A percentile compares a stretch with the other conserved stretches of the same genome.
phyloP scores from a whole-genome alignment of 2,797 vertebrate genomes.

The Intellagama lesueurii region DNA sequence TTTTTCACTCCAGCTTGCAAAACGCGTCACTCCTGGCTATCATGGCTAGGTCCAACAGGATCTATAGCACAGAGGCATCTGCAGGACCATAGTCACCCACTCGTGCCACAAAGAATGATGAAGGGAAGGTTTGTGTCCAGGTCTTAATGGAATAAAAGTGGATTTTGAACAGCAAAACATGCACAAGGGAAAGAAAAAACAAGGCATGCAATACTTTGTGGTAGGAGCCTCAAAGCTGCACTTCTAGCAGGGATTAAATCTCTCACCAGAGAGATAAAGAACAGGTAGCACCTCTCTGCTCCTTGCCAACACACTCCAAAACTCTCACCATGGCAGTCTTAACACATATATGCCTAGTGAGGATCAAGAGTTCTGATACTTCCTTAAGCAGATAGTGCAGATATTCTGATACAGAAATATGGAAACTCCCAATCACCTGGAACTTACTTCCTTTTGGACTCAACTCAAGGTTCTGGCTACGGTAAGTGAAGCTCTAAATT shows the following conservation, averaged over 20 bases:
- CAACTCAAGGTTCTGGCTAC: too few species aligned
- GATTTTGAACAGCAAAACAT: neutral
- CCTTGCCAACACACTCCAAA: neutral
- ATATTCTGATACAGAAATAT: neutral
- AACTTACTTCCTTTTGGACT: too few species aligned
- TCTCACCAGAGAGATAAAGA: neutral
- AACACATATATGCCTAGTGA: neutral
- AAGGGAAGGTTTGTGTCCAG: neutral
- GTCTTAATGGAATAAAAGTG: neutral
- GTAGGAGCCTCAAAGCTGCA: neutral
- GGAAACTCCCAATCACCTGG: neutral
- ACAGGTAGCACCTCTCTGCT: neutral
- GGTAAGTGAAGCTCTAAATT: too few species aligned
- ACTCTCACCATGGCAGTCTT: neutral
- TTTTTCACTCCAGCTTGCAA: too few species aligned
- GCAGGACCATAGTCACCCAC: too few species aligned
- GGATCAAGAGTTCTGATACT: neutral
- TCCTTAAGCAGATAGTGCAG: neutral
- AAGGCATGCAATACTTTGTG: neutral
- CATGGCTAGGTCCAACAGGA: too few species aligned
- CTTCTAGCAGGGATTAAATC: neutral
- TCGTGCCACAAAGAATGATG: too few species aligned
- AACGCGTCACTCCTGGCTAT: too few species aligned
- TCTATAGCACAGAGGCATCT: too few species aligned
- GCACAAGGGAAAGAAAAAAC: neutral